Base-by-base conservation (phyloP, 1,140 invertebrate genomes). In the Panagrolaimus sp. region DNA sequence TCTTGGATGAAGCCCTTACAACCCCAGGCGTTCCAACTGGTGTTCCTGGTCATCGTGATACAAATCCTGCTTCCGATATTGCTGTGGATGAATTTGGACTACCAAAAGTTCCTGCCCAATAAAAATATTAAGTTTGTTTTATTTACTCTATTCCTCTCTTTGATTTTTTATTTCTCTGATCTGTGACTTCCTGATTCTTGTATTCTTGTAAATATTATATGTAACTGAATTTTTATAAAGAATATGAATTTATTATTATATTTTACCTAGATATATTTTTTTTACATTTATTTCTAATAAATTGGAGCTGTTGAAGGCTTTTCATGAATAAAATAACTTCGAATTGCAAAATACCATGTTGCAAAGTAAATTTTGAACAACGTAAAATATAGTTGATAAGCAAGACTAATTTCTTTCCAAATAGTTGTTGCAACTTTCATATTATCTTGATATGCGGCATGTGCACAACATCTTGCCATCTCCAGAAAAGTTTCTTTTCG, bases 31-130 rank as follows among this genome's bases (percentile, higher is more conserved):
- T 86, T 32, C 87, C 87, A 4, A 84, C 82, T 0, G 80, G 77
- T 67, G 92, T 94, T 84, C 93, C 93, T 52, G 92, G 92, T 17
- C 88, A 89, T 0, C 89, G 70, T 26, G 80, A 78, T 32, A 69
- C 74, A 24, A 91, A 93, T 84, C 32, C 2, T 38, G 32, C 32
- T 38, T 4, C 32, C 7, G 91, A 91, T 55, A 90, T 97, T 65
- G 88, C 90, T 28, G 93, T 98, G 0, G 96, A 98, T 85, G 95
- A 98, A 85, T 98, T 97, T 87, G 96, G 96, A 6, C 88, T 98
- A 78, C 95, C 95, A 0, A 92, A 94, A 85, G 89, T 96, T 58
- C 79, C 80, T 9, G 80, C 80, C 0, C 63, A 73, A 32, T 47
- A 38, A 68, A 24, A 21, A 65, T 4, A 32, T 58, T 24, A 21